Base-by-base conservation (phyloP, 2,888 invertebrate species). In the Acleris sparsana region DNA sequence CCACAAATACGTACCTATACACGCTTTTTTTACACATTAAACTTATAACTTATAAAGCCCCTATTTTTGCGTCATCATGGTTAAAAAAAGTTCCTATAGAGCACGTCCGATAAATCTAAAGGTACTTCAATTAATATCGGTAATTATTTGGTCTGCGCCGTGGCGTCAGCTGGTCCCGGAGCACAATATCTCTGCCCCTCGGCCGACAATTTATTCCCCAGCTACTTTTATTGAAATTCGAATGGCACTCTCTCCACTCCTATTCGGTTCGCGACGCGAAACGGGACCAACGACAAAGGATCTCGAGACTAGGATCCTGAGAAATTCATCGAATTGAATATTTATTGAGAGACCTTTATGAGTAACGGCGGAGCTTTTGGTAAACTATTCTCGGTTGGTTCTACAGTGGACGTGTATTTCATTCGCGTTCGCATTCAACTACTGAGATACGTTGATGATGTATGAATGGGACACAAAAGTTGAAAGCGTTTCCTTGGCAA, bases 161-260 rank as follows among this genome's bases (percentile, higher is more conserved):
- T 68, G 67, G 76, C 78, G 83, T 81, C 86, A 87, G 85, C 83
- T 85, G 85, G 64, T 48, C 74, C 72, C 70, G 73, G 76, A 76
- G 77, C 73, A 83, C 80, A 84, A 83, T 85, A 82, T 77, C 75
- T 72, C 63, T 70, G 64, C 75, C 77, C 77, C 75, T 74, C 77
- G 69, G 73, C 72, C 78, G 69, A 74, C 78, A 80, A 84, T 85
- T 86, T 87, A 84, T 86, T 86, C 82, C 84, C 85, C 85, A 84
- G 85, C 80, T 82, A 86, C 76, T 86, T 87, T 87, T 87, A 89
- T 88, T 89, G 86, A 88, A 87, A 85, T 85, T 83, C 80, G 82
- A 85, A 86, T 82, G 75, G 79, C 77, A 72, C 77, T 80, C 78
- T 66, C 65, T 55, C 64, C 65, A 58, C 63, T 67, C 72, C 71